phyloP scores from a whole-genome alignment of 2,113 vertebrate genomes.

The rat (Rattus norvegicus) region GRCr8 NC_086021.1:122716001-122716500 shows the following conservation, averaged over 20 bases:
- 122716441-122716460: too few relatives aligned
- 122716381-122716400: slow-evolving; percentile 22
- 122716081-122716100: not conserved
- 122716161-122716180: not conserved
- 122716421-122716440: slow-evolving; percentile 7
- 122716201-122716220: not conserved
- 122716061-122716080: not conserved
- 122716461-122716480: too few relatives aligned
- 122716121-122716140: not conserved
- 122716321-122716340: not conserved
- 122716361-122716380: slow-evolving; percentile 32
- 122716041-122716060: not conserved
- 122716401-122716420: slow-evolving; percentile 20
- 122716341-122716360: not conserved
- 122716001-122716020: not conserved
- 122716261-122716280: not conserved
- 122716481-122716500: too few relatives aligned
- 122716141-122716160: not conserved
- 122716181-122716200: not conserved
- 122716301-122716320: not conserved
- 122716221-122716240: not conserved
- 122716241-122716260: not conserved
- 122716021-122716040: not conserved
- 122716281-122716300: not conserved
- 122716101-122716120: not conserved